Conservation (phyloP, 2,797 vertebrate species). For the Sciurus vulgaris region DNA sequence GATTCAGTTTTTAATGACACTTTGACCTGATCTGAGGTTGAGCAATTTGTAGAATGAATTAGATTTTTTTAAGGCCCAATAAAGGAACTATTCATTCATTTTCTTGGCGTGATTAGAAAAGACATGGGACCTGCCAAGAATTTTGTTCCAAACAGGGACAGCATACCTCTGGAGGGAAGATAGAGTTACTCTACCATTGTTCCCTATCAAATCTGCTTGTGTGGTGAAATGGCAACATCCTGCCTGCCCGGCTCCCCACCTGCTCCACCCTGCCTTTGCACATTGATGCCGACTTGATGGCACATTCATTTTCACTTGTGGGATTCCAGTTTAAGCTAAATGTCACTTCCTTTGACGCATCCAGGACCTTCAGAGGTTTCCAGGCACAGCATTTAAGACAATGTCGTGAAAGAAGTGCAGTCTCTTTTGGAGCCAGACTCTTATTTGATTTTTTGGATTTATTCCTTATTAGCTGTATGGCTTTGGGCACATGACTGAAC, state of each 20-base stretch:
- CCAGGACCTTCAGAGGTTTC: background rate
- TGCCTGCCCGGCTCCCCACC: too few relatives aligned
- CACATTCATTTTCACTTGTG: background rate
- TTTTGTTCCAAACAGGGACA: conserved; percentile 2
- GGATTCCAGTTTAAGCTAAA: background rate
- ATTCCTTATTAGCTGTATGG: background rate
- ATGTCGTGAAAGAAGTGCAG: background rate
- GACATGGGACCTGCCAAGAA: background rate
- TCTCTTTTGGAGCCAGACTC: background rate
- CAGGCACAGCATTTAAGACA: background rate
- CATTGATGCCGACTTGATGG: background rate
- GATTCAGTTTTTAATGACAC: background rate
- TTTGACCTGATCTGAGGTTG: background rate
- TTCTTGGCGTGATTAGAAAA: conserved; percentile 62
- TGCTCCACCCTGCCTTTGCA: background rate
- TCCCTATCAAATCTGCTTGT: background rate
- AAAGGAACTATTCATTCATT: conserved; percentile 67
- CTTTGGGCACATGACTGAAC: background rate
- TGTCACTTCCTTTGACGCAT: conserved; percentile 20
- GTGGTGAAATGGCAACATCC: background rate
- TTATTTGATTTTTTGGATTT: background rate
- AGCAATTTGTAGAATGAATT: conserved; percentile 23
- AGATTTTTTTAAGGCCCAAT: conserved; percentile 2
- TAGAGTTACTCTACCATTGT: background rate
- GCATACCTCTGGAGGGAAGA: background rate